phyloP scores from a whole-genome alignment of 1,140 invertebrate species.

The Nephila pilipes region DNA sequence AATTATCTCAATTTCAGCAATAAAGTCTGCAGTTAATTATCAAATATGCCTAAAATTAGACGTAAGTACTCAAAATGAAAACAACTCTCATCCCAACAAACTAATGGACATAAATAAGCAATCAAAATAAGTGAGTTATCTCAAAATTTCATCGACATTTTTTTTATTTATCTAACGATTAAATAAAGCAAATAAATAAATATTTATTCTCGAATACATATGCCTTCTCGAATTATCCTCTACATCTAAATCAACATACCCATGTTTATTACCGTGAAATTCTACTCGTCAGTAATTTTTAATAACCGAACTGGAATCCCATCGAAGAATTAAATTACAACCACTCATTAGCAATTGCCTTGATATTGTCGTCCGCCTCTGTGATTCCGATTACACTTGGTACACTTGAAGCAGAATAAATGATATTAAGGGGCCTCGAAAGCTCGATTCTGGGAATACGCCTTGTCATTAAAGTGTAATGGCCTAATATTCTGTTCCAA shows the following conservation, averaged over 20 bases:
- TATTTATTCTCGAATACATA: neutral
- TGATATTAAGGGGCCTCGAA: neutral
- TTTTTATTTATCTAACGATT: neutral
- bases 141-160: neutral
- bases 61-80: too few species aligned
- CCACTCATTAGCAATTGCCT: slow-evolving; percentile 34
- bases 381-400: slow-evolving; percentile 6
- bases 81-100: too few species aligned
- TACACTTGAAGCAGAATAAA: slow-evolving; percentile 46
- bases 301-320: slow-evolving; percentile 24
- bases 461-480: slow-evolving; percentile 21
- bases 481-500: slow-evolving; percentile 30
- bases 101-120: too few species aligned
- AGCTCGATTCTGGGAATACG: neutral
- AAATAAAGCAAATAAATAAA: neutral
- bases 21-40: too few species aligned
- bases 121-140: too few species aligned
- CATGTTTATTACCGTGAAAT: neutral
- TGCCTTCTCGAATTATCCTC: neutral
- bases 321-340: slow-evolving; percentile 40
- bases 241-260: neutral
- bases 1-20: too few species aligned
- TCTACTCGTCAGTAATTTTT: slow-evolving; percentile 25
- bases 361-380: slow-evolving; percentile 8
- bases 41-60: too few species aligned